These are phyloP conservation scores for Myotis pilosus DNA, from an alignment of 2,797 vertebrate genomes.

Conservation along the genomic window DNA sequence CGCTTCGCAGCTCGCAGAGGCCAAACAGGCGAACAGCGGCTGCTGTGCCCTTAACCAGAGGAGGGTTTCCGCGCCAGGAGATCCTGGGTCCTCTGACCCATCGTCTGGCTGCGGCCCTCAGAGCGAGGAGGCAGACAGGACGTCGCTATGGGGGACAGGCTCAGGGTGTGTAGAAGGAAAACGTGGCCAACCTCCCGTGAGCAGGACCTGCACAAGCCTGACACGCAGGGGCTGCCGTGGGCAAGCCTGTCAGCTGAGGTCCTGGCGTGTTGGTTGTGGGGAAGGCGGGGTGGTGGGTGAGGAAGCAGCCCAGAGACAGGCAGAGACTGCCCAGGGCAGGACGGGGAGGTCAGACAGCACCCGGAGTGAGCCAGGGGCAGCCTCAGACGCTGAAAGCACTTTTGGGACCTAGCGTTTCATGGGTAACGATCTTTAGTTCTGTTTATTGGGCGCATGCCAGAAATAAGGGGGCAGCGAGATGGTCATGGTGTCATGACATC, in stretches of 20 bases:
- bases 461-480: not conserved
- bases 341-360: not conserved
- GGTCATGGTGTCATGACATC: not conserved
- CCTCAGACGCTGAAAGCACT: not conserved
- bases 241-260: too few relatives aligned
- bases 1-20: not conserved
- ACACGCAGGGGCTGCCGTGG: not conserved
- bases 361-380: not conserved
- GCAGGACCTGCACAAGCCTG: not conserved
- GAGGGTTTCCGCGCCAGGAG: not conserved
- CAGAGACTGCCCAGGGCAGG: rapidly evolving
- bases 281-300: too few relatives aligned
- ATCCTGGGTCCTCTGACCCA: not conserved
- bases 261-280: not conserved
- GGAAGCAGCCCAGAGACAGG: not conserved
- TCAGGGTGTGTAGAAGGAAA: not conserved
- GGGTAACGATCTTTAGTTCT: not conserved
- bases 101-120: not conserved
- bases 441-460: not conserved
- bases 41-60: not conserved
- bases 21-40: not conserved
- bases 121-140: not conserved
- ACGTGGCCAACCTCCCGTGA: rapidly evolving
- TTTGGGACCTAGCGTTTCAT: not conserved
- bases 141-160: not conserved